Evolutionary conservation across 2,888 invertebrate genomes (phyloP).

Genomic region (Geophilus truncorum): DNA sequence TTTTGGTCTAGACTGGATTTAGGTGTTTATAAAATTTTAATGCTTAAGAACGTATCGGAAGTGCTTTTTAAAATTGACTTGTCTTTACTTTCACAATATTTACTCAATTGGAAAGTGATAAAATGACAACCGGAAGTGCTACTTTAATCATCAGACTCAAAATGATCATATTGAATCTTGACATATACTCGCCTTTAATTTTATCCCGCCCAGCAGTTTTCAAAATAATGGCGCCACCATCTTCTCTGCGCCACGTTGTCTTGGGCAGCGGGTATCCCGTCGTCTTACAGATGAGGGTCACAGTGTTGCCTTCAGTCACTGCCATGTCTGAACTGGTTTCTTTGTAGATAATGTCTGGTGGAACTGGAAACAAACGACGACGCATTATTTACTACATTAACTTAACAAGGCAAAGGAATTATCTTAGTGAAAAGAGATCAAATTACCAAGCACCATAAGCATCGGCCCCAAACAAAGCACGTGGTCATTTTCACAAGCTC

Average conservation of each 20-base stretch:
- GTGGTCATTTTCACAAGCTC: not conserved
- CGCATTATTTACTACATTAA: not conserved
- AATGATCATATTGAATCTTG: not conserved
- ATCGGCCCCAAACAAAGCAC: not conserved
- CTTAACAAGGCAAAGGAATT: not conserved
- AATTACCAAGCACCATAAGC: not conserved
- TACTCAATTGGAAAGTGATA: too few relatives aligned
- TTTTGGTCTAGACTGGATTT: too few relatives aligned
- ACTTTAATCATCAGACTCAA: too few relatives aligned
- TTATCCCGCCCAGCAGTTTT: constrained; percentile 43
- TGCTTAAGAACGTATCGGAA: too few relatives aligned
- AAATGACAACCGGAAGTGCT: too few relatives aligned
- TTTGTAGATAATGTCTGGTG: constrained; percentile 70
- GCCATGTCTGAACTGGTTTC: constrained; percentile 71
- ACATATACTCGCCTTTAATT: constrained; percentile 31
- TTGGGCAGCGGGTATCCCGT: constrained; percentile 66
- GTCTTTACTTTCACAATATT: too few relatives aligned
- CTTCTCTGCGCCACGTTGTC: constrained; percentile 60
- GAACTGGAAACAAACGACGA: constrained; percentile 55
- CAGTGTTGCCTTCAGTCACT: constrained; percentile 67
- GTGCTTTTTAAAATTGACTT: too few relatives aligned
- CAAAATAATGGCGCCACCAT: constrained; percentile 54
- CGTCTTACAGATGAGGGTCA: constrained; percentile 66
- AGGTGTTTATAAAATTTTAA: too few relatives aligned
- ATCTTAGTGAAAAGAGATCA: not conserved